Percentiles rank a stretch among this genome's conserved stretches.
These are phyloP conservation scores for Caiman crocodilus DNA, from an alignment of 2,797 vertebrate genomes.

Conservation along the genomic window DNA sequence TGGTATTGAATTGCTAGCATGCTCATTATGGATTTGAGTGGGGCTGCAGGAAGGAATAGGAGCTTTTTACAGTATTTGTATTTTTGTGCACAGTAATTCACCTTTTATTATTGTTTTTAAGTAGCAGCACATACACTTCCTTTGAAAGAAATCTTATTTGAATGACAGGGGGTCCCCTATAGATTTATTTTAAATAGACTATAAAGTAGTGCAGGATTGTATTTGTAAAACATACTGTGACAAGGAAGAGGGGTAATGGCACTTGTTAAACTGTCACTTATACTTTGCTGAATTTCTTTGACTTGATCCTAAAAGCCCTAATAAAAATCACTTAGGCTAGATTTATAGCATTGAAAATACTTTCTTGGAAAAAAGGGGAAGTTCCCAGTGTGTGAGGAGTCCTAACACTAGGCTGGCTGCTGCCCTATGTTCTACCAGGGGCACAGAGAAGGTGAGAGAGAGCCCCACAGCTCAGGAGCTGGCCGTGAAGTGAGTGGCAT, in stretches of 20 bases:
- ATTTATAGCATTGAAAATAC: conserved; percentile 22
- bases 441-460: neutral
- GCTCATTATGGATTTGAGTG: neutral
- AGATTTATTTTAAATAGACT: neutral
- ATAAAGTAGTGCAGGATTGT: neutral
- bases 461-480: neutral
- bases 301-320: conserved; percentile 17
- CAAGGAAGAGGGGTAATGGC: neutral
- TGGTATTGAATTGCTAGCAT: neutral
- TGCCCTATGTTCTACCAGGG: conserved; percentile 11
- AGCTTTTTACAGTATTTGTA: accelerated
- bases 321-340: neutral
- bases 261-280: neutral
- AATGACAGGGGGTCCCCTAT: neutral
- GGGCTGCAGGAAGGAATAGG: neutral
- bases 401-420: neutral
- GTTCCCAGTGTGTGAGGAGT: neutral
- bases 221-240: neutral
- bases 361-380: neutral
- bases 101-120: neutral
- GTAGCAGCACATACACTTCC: neutral
- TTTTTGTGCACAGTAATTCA: neutral
- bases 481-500: neutral
- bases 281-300: neutral
- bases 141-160: neutral